Evolutionary conservation across 1,140 invertebrate species (phyloP).

Genomic region (Catajapyx aquilonaris): DNA sequence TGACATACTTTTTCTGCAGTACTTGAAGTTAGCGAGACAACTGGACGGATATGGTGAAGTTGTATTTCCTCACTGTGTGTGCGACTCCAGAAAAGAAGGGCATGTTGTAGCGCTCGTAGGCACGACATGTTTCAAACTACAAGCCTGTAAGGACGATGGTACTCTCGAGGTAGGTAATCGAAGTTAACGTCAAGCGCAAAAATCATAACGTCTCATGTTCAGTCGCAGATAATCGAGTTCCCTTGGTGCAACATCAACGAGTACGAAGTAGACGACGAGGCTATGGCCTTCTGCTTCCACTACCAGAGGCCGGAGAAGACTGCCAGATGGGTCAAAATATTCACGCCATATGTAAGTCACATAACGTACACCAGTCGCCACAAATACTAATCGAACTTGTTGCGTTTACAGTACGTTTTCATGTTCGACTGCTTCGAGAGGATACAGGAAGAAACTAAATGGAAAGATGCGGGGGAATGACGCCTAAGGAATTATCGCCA

Average conservation of each 20-base stretch:
- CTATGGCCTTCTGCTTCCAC: constrained; percentile 70
- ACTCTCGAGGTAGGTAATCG: constrained; percentile 41
- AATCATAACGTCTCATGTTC: no score
- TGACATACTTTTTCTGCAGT: constrained; percentile 34
- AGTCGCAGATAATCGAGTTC: constrained; percentile 62
- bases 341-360: constrained; percentile 69
- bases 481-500: no score
- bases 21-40: constrained; percentile 61
- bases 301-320: constrained; percentile 64
- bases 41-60: constrained; percentile 80
- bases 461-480: constrained; percentile 54
- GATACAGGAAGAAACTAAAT: constrained; percentile 73
- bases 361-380: constrained; percentile 6
- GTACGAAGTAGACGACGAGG: constrained; percentile 78
- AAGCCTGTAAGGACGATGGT: constrained; percentile 73
- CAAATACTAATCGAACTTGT: constrained; percentile 4
- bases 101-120: constrained; percentile 67
- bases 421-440: constrained; percentile 84
- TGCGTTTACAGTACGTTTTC: constrained; percentile 56
- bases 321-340: constrained; percentile 68
- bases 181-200: no score
- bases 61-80: constrained; percentile 85
- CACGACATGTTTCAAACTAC: constrained; percentile 50
- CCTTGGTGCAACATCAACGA: constrained; percentile 56
- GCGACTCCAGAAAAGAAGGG: constrained; percentile 78